Evolutionary conservation across 2,888 invertebrate genomes (phyloP), one percentile per base, ranked within the genome.

Genomic region (Philaethria dido): DNA sequence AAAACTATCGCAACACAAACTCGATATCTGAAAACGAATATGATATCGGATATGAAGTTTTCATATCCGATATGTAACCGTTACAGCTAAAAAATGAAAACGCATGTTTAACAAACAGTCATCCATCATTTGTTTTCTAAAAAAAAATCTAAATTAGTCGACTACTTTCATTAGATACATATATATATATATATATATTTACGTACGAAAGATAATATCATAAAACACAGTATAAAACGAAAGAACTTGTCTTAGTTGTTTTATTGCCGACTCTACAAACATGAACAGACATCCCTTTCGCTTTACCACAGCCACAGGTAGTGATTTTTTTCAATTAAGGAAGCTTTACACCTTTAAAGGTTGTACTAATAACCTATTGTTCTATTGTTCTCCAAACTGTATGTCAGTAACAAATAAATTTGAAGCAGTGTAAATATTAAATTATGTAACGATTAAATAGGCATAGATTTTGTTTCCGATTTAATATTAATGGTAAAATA

Each of bases 301-400:
- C 50, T 52, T 16, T 44, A 5, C n/a, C 42, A n/a, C 16, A n/a
- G 52, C 52, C 29, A 5, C 52, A 52, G 52, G 52, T 52, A 52
- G 52, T 33, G 2, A 29, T 25, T 52, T 50, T 50, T 52, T 52
- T 33, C 52, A 52, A 52, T 52, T 52, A 52, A n/a, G 11, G 5
- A 29, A 33, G 16, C n/a, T n/a, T 50, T 22, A 25, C 22, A 25
- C 48, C 25, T 25, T 48, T 3, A 52, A 11, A 16, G 16, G 29
- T 52, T n/a, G 3, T 29, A 33, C 29, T 33, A 29, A 52, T 52
- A 52, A 25, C 16, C 29, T 52, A 52, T 29, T 29, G 52, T 52
- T 52, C 16, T 52, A 52, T 52, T 52, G 50, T 52, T 52, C 11
- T 52, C 33, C 14, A 0, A 50, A n/a, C 1, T 29, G 16, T 16